Evolutionary conservation across 2,797 vertebrate genomes (phyloP).

Genomic region (Smutsia gigantea): DNA sequence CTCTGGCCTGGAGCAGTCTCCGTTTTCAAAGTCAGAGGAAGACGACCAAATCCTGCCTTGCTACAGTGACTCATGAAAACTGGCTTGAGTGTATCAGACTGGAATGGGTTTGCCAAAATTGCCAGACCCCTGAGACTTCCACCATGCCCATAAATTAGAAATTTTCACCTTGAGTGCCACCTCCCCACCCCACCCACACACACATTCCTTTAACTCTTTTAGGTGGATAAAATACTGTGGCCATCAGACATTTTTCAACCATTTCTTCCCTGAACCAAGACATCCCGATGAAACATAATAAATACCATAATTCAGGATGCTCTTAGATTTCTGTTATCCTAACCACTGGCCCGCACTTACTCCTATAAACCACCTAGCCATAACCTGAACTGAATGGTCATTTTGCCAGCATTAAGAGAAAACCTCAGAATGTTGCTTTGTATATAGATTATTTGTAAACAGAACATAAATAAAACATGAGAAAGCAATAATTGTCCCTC

Average conservation of each 20-base stretch:
- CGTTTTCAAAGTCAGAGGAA: slow-evolving; percentile 73
- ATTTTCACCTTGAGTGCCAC: slow-evolving; percentile 18
- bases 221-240: background rate
- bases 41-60: slow-evolving; percentile 54
- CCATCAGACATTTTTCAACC: background rate
- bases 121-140: background rate
- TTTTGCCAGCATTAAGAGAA: background rate
- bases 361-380: background rate
- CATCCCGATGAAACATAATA: background rate
- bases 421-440: background rate
- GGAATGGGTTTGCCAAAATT: slow-evolving; percentile 21
- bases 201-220: background rate
- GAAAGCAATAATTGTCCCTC: background rate
- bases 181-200: too few relatives aligned
- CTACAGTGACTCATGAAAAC: slow-evolving; percentile 33
- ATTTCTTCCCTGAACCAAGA: slow-evolving; percentile 13
- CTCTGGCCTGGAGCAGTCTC: slow-evolving; percentile 75
- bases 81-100: background rate
- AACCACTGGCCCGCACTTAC: background rate
- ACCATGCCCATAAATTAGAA: background rate
- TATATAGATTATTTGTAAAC: background rate
- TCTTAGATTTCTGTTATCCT: background rate
- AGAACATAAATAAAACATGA: background rate
- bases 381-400: background rate
- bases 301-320: background rate